Base-by-base conservation (phyloP, 2,797 vertebrate genomes). In the Enteromius thamalakanensis region DNA sequence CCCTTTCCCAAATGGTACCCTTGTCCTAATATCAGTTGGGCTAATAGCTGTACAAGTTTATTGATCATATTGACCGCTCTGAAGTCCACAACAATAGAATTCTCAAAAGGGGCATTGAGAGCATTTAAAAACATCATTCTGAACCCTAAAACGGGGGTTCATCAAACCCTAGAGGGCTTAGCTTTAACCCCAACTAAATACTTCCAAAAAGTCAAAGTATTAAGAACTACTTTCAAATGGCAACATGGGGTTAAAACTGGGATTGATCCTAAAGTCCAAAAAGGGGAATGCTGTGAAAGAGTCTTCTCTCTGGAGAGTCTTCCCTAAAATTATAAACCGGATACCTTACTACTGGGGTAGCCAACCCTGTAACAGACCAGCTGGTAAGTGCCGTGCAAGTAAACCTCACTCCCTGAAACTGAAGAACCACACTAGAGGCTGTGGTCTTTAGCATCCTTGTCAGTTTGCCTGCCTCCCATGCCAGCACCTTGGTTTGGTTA, bases 401-500 rank as follows among this genome's bases (percentile, higher is more conserved):
- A 62, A 29, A 62, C 58, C 11, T 29, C 5, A 62, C 23, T 62
- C 23, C 11, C 58, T 4, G 12, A 5, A n/a, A n/a, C 21, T 58
- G 5, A 29, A 29, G 4, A 14, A 23, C 4, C 2, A 7, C 51
- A 23, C 4, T 26, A 26, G 58, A 12, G 4, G 23, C 23, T 58
- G n/a, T 23, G 10, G 10, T 23, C 23, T 60, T 26, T 60, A 12
- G 10, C 23, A 23, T 29, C 11, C 23, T 14, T 14, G 5, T 62
- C 23, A 62, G 12, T 62, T 4, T 0, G 4, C 55, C 4, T 0
- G 1, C 11, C 58, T 60, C 23, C 58, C 23, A 26, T 29, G 23
- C 11, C 4, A 0, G 2, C 2, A 1, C 26, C 58, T 26, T 1
- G 1, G 11, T 4, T 62, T 0, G 11, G 23, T 29, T 26, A 29